Percentiles rank a stretch among this genome's conserved stretches.
phyloP scores from a whole-genome alignment of 2,888 invertebrate genomes.

The Perithous albicinctus region DNA sequence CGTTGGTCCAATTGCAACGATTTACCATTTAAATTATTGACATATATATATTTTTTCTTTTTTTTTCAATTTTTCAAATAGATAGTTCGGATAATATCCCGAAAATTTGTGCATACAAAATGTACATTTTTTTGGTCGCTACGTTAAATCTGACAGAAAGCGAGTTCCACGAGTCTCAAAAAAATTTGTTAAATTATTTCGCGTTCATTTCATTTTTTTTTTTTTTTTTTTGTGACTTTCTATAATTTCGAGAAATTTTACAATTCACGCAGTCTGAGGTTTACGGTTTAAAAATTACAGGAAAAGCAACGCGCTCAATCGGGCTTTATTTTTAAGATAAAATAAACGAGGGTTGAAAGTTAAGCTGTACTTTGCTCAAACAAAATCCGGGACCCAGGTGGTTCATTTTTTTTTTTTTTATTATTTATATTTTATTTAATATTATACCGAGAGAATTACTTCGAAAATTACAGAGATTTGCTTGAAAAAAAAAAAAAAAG shows the following conservation, averaged over 20 bases:
- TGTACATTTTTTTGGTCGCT: conserved; percentile 34
- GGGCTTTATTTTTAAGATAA: not conserved
- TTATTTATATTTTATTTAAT: not conserved
- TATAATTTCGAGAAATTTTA: not conserved
- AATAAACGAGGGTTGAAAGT: not conserved
- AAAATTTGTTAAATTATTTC: too few relatives aligned
- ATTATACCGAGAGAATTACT: not conserved
- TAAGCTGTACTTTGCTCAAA: not conserved
- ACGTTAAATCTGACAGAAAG: not conserved
- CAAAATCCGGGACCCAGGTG: not conserved
- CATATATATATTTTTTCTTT: too few relatives aligned
- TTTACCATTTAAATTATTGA: conserved; percentile 71
- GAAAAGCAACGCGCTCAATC: not conserved
- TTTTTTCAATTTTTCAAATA: conserved; percentile 40
- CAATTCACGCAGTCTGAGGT: not conserved
- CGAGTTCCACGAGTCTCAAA: conserved; percentile 29
- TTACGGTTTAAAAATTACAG: not conserved
- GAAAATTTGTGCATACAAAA: conserved; percentile 53
- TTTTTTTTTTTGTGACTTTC: not conserved
- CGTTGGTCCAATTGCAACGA: conserved; percentile 80
- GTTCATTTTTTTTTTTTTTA: not conserved
- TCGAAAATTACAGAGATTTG: not conserved
- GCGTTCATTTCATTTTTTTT: conserved; percentile 20
- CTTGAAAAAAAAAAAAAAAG: not conserved
- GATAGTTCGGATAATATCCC: conserved; percentile 70